Base-by-base conservation (phyloP, 2,797 vertebrate species). In the Catamblyrhynchus diadema region DNA sequence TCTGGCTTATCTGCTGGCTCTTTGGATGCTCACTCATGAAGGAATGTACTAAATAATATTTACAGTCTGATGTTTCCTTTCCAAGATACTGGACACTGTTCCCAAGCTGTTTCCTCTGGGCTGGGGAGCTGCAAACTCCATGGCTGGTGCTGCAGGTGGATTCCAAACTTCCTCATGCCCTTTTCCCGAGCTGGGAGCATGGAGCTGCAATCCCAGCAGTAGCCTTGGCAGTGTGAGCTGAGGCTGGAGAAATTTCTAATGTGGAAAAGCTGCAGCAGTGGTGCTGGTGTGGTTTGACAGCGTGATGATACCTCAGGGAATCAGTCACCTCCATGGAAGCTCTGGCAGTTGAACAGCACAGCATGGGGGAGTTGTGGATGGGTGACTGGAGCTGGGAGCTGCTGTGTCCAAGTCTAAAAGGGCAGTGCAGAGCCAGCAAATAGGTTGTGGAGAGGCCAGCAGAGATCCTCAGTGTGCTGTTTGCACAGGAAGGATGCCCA, bases 121-220 rank as follows among this genome's bases (percentile, higher is more conserved):
- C 47, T 13, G 45, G 28, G 41, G 50, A 50, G 15, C 16, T 20
- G 7, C 20, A 8, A 78, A 61, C 39, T 48, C 32, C 66, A 1
- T 17, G 1, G 0, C 35, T 1, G 4, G 19, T 33, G 56, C 22
- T 2, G 10, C n/a, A 23, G 81, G 56, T 70, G 70, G 47, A 17
- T 42, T 47, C 57, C 4, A 25, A 3, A 66, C 50, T 81, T 48
- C 81, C 61, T 72, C 28, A 0, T 0, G 0, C n/a, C 0, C 0
- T 42, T 61, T 60, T 41, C 65, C 81, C 12, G 48, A 39, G 50
- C 67, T 45, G 2, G 2, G 42, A 56, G 67, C 0, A 0, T 69
- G 78, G 71, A 23, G 33, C 28, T 7, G 6, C 30, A 18, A n/a
- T 25, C 15, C 2, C 11, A 51, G 82, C 17, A 2, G n/a, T 50